Evolutionary conservation across 2,113 vertebrate species (phyloP).

Genomic region (Apaloderma vittatum): DNA sequence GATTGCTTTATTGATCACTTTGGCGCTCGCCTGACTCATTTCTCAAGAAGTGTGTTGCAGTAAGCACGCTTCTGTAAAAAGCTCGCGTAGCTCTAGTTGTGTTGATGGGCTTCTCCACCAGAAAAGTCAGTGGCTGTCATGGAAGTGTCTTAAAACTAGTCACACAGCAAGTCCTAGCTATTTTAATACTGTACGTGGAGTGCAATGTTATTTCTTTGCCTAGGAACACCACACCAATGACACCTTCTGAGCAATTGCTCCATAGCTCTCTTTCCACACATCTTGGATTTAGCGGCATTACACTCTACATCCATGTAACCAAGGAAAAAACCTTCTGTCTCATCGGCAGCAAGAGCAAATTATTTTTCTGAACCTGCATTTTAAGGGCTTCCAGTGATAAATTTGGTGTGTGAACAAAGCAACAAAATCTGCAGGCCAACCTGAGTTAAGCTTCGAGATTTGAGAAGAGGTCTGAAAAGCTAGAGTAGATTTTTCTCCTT

Average conservation of each 20-base stretch:
- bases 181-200: not conserved
- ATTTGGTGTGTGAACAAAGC: constrained; percentile 48
- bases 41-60: not conserved
- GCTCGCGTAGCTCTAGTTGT: not conserved
- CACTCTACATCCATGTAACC: not conserved
- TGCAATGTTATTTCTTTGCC: not conserved
- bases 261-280: not conserved
- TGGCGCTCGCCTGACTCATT: not conserved
- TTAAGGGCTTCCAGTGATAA: not conserved
- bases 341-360: not conserved
- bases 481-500: not conserved
- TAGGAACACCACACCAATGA: not conserved
- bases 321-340: constrained; percentile 31
- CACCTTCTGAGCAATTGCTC: not conserved
- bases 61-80: not conserved
- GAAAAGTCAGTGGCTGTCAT: not conserved
- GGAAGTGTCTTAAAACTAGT: not conserved
- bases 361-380: not conserved
- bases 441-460: constrained; percentile 28
- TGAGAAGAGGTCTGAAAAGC: constrained; percentile 46
- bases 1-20: not conserved
- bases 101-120: accelerated
- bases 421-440: constrained; percentile 50
- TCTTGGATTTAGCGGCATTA: constrained; percentile 24
- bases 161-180: not conserved